phyloP scores from a whole-genome alignment of 2,113 vertebrate species.

The Pogonocichla stellata region DNA sequence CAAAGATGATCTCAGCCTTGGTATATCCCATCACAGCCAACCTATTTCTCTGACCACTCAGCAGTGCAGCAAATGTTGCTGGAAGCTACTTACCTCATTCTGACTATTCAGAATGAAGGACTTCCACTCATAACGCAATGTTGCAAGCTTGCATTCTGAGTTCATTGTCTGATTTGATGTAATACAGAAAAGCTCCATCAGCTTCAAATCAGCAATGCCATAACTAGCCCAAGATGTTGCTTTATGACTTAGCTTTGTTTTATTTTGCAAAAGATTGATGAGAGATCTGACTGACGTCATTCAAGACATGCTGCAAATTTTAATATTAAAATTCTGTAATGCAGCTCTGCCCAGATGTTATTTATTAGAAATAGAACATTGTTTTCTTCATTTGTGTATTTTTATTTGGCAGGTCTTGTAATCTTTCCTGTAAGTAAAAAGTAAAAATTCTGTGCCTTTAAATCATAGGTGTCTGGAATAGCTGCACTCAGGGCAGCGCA shows the following conservation, averaged over 20 bases:
- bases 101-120: neutral
- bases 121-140: neutral
- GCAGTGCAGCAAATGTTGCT: neutral
- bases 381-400: neutral
- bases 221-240: slow-evolving; percentile 5
- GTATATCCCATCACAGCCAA: neutral
- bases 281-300: neutral
- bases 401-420: neutral
- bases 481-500: neutral
- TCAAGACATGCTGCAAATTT: neutral
- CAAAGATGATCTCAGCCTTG: neutral
- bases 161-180: neutral
- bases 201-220: neutral
- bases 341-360: neutral
- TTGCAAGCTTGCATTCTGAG: neutral
- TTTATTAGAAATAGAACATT: neutral
- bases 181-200: neutral
- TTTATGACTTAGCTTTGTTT: neutral
- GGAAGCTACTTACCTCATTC: neutral
- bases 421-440: neutral
- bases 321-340: neutral
- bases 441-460: neutral
- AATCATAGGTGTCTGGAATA: neutral
- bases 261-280: neutral
- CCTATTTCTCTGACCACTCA: neutral